These are phyloP conservation scores for Xestia ashworthii DNA, from an alignment of 2,888 invertebrate species.

Conservation along the genomic window DNA sequence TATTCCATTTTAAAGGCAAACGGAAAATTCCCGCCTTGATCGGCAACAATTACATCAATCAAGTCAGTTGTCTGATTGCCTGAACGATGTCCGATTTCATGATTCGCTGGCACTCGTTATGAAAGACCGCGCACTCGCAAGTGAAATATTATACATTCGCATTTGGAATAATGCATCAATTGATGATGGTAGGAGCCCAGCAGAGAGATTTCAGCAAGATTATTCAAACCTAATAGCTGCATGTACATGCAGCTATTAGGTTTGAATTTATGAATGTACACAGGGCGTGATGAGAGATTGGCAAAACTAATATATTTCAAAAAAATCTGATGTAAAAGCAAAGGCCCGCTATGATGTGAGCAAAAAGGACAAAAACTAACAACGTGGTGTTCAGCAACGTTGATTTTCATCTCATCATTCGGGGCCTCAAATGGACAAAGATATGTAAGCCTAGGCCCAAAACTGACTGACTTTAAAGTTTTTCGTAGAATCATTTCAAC, in stretches of 20 bases:
- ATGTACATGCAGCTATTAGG: too few species aligned
- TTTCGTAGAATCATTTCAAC: too few species aligned
- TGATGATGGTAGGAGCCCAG: neutral
- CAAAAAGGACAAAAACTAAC: neutral
- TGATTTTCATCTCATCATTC: too few species aligned
- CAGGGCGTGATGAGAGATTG: too few species aligned
- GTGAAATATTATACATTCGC: neutral
- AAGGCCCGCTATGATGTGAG: neutral
- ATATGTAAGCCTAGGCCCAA: neutral
- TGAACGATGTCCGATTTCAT: constrained; percentile 64
- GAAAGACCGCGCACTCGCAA: constrained; percentile 4
- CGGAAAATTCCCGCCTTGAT: constrained; percentile 85
- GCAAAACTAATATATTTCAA: too few species aligned
- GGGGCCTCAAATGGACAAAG: neutral
- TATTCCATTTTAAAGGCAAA: constrained; percentile 75
- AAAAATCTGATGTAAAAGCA: neutral
- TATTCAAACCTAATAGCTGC: neutral
- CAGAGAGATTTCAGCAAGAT: neutral
- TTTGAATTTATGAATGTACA: too few species aligned
- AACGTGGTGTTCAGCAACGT: too few species aligned
- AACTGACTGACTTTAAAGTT: neutral
- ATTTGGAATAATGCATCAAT: constrained; percentile 12
- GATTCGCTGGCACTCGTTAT: constrained; percentile 29
- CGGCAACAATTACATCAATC: constrained; percentile 83
- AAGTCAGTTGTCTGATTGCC: constrained; percentile 73